Evolutionary conservation across 30 jellyfish, hydroid and myxozoan species (phyloP), one percentile per base, ranked within the genome.

Genomic region (Chrysaora quinquecirrha): DNA sequence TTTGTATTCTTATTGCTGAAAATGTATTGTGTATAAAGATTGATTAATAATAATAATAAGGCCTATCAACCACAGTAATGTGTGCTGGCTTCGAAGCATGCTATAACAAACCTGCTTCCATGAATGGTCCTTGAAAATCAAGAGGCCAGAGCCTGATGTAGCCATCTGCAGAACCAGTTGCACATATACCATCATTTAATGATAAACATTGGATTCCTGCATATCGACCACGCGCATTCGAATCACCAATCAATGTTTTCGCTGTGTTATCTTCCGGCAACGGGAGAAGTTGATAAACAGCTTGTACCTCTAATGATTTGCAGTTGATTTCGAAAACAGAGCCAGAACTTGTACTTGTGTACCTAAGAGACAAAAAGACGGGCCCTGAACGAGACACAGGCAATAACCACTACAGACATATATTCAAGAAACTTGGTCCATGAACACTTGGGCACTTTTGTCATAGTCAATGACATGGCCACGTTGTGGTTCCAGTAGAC

Each of bases 41-140:
- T n/a, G n/a, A n/a, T n/a, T n/a, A n/a, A n/a, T n/a, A n/a, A n/a
- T n/a, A n/a, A n/a, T n/a, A n/a, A n/a, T n/a, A n/a, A n/a, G n/a
- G n/a, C n/a, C n/a, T n/a, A n/a, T n/a, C n/a, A n/a, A n/a, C n/a
- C n/a, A n/a, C n/a, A n/a, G n/a, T n/a, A n/a, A n/a, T n/a, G n/a
- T n/a, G n/a, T n/a, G n/a, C n/a, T n/a, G n/a, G n/a, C n/a, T n/a
- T n/a, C n/a, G n/a, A n/a, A n/a, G n/a, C n/a, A n/a, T n/a, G n/a
- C 24, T 30, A 1, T 32, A 28, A 16, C 84, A 43, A 47, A 93
- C 98, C 96, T 52, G 98, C 97, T 71, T 93, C 98, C 93, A 93
- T 66, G 34, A 81, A 86, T 16, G 94, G 91, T 23, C 93, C 73
- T 30, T 82, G 77, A 48, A 93, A 93, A 66, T 86, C 96, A 12